Base-by-base conservation (phyloP, 2,888 invertebrate species). In the Homarus gammarus region DNA sequence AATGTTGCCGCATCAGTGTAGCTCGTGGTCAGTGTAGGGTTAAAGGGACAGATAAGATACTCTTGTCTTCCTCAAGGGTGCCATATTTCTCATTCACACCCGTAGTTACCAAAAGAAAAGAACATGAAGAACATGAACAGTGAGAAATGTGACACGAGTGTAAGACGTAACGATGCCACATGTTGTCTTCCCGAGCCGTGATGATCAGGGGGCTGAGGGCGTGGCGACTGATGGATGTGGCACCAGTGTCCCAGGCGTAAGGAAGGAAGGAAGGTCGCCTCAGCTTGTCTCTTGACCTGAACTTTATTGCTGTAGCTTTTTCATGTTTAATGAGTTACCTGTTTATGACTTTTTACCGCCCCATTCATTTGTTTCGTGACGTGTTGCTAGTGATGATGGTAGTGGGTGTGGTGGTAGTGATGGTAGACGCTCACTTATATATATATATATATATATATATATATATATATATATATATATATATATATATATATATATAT, bases 371-470 rank as follows among this genome's bases (percentile, higher is more conserved):
- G 31, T 64, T 27, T 64, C 8, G n/a, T 27, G n/a, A 68, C 8
- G 31, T 18, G 22, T 68, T 27, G 8, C 8, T 68, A 68, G 31
- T 8, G 22, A 68, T 68, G 31, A 49, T 49, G 8, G 49, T 49
- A 3, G 40, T 15, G n/a, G 31, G 18, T 38, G n/a, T 75, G 5
- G 33, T 2, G 33, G 15, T 10, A 75, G 33, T 2, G 18, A 38
- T 75, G 38, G 27, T 40, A 15, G 15, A 18, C 27, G 27, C 44
- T n/a, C 44, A 77, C 44, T 22, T 1, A 77, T 49, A 77, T 49
- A 77, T 49, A 77, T 36, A 77, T 49, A 77, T 49, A 49, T n/a
- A 49, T 49, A 31, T 49, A 75, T 18, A 18, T 5, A 40, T 75
- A 38, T 6, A 40, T 5, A 75, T 44, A 38, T 75, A 38, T 1